Conservation (phyloP, 1,140 invertebrate genomes). For the Caenorhabditis brenneri region DNA sequence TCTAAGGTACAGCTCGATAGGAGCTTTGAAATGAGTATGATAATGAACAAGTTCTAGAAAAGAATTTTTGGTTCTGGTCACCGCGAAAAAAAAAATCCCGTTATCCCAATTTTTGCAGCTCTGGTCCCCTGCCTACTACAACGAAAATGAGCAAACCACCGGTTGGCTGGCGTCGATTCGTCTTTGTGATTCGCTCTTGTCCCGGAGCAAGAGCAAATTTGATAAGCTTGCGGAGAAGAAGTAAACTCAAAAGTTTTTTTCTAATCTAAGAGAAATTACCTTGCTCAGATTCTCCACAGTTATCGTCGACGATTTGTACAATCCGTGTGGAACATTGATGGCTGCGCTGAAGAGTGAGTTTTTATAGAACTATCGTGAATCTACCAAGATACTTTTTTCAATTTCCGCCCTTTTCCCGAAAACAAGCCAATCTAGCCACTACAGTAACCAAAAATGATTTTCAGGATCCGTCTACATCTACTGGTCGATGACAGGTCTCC, state of each 20-base stretch:
- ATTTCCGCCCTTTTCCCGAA: too few relatives aligned
- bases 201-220: conserved; percentile 55
- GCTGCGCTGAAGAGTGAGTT: conserved; percentile 51
- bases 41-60: too few relatives aligned
- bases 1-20: neutral
- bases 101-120: neutral
- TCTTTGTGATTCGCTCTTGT: conserved; percentile 63
- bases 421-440: too few relatives aligned
- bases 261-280: neutral
- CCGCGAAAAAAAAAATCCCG: too few relatives aligned
- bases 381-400: neutral
- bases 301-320: conserved; percentile 69
- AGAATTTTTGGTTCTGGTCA: too few relatives aligned
- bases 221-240: conserved; percentile 58
- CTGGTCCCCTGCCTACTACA: neutral
- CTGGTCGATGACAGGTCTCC: conserved; percentile 69
- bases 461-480: conserved; percentile 67
- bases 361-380: neutral
- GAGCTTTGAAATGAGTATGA: neutral
- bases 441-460: too few relatives aligned
- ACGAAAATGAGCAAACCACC: conserved; percentile 47
- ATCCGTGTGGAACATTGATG: conserved; percentile 66
- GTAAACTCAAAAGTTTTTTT: conserved; percentile 31
- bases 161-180: conserved; percentile 66
- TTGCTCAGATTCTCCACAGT: conserved; percentile 46